phyloP scores from a whole-genome alignment of 2,888 invertebrate genomes.

The Mimachlamys varia region DNA sequence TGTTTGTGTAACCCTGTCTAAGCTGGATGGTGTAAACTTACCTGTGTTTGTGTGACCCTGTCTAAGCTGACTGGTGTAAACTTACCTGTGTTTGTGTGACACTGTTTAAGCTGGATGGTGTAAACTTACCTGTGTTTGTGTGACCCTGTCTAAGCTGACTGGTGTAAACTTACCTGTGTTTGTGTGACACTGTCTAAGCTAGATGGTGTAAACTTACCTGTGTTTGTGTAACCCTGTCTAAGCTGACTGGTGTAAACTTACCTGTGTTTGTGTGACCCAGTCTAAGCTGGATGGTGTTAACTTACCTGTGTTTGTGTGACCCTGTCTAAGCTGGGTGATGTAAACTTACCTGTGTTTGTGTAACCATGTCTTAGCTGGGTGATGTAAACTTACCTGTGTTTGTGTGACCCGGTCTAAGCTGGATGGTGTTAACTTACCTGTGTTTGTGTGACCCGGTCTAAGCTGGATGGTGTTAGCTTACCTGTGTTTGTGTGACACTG shows the following conservation, averaged over 20 bases:
- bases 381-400: too few species aligned
- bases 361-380: background rate
- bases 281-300: background rate
- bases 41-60: conserved; percentile 11
- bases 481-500: conserved; percentile 5
- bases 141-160: background rate
- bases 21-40: background rate
- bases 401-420: background rate
- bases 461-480: background rate
- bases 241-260: background rate
- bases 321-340: background rate
- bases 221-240: conserved; percentile 1
- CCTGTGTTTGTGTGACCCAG: conserved; percentile 1
- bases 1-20: conserved; percentile 1
- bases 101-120: background rate
- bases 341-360: conserved; percentile 30
- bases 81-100: conserved; percentile 22
- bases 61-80: background rate
- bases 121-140: conserved; percentile 30
- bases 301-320: conserved; percentile 22
- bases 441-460: background rate
- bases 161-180: too few species aligned
- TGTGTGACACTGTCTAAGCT: background rate
- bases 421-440: too few species aligned
- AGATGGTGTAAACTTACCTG: too few species aligned